These are phyloP conservation scores for Sebastiscus tertius DNA, from an alignment of 2,797 vertebrate genomes.

Conservation along the genomic window DNA sequence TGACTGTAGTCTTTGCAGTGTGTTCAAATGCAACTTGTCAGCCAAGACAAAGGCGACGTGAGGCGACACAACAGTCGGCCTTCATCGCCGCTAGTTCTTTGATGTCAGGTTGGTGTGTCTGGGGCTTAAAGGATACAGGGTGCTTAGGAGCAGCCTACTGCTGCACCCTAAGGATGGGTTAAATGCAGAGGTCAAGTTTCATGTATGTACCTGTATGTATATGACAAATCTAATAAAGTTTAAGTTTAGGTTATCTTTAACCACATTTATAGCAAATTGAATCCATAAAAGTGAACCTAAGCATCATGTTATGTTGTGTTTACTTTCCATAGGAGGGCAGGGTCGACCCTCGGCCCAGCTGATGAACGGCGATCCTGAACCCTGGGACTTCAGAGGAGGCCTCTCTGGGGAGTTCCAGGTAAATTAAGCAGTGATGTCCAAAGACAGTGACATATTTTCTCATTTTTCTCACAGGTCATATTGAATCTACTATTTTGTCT, in stretches of 20 bases:
- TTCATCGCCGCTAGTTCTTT: no score
- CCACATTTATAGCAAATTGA: not conserved
- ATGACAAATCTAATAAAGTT: no score
- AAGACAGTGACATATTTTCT: not conserved
- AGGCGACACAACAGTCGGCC: no score
- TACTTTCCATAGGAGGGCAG: slow-evolving; percentile 91
- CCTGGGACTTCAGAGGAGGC: slow-evolving; percentile 98
- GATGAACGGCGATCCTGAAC: slow-evolving; percentile 95
- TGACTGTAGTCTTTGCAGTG: no score
- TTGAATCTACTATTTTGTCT: not conserved
- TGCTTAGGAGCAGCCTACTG: no score
- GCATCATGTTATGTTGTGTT: slow-evolving; percentile 64
- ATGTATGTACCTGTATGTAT: no score
- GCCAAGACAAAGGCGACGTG: no score
- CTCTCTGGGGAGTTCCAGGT: slow-evolving; percentile 99
- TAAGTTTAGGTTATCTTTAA: not conserved
- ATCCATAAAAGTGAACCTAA: not conserved
- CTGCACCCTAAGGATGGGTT: no score
- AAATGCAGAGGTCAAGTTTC: no score
- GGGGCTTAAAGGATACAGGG: no score
- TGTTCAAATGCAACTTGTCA: no score
- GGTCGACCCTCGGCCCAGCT: slow-evolving; percentile 89
- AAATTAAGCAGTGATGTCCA: slow-evolving; percentile 22
- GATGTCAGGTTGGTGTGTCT: no score
- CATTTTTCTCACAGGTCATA: rapidly evolving